Base-by-base conservation (phyloP, 2,888 invertebrate genomes). In the Hydropsyche betteni region DNA sequence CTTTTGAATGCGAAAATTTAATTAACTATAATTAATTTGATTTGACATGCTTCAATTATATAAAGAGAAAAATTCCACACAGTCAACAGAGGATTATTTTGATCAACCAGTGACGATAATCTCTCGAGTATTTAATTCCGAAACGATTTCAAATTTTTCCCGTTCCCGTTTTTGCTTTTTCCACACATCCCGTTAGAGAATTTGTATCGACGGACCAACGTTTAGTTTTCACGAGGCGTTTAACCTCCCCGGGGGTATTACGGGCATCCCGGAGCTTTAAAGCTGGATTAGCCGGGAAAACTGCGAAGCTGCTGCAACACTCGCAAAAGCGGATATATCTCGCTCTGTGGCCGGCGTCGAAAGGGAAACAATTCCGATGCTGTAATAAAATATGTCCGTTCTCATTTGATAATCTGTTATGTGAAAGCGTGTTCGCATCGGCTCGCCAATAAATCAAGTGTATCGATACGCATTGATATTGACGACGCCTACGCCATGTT, bases 101-200 rank as follows among this genome's bases (percentile, higher is more conserved):
- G 55, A 53, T 71, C 71, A 71, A 71, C 71, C 55, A 55, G 71
- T 55, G 71, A 71, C 71, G 55, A 71, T 71, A 71, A 71, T 71
- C 71, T 71, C 71, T 44, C 55, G 71, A 71, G 71, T 51, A 0
- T 51, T 2, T 51, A 2, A 12, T 51, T 51, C 2, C n/a, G 3
- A n/a, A 51, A 51, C 51, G 51, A 12, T 51, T 51, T 51, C 51
- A 51, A 51, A 12, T 51, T 8, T 51, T 51, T 44, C 10, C 44
- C 44, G 6, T 44, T 8, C 10, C 44, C 44, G 44, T 44, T 44
- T 44, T 44, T 44, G 3, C 44, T 44, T 44, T 44, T 4, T 10
- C 44, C 44, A 44, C 6, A 44, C 44, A 44, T 44, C 10, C 44
- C 44, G 44, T 8, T 4, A 4, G 44, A 44, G 44, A 44, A 44